Conservation (phyloP, 2,888 invertebrate genomes). For the Macaria notata region DNA sequence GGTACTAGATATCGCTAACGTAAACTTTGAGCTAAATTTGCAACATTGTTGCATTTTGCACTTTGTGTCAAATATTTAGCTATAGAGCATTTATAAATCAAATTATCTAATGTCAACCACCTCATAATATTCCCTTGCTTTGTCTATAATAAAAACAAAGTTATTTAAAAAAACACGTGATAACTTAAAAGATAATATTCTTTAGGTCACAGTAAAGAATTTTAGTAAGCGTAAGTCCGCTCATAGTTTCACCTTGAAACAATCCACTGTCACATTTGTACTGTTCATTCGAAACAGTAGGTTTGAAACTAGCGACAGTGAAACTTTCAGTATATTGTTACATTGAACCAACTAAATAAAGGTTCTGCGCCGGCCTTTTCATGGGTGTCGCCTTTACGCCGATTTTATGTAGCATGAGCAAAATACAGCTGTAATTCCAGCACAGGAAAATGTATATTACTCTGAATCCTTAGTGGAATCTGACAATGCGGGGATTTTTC, state of each 20-base stretch:
- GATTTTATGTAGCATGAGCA: slow-evolving; percentile 75
- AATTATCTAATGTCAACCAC: too few relatives aligned
- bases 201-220: slow-evolving; percentile 36
- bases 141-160: too few relatives aligned
- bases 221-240: slow-evolving; percentile 37
- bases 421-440: slow-evolving; percentile 77
- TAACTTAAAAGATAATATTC: too few relatives aligned
- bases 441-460: slow-evolving; percentile 78
- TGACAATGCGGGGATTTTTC: slow-evolving; percentile 75
- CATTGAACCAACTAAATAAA: slow-evolving; percentile 73
- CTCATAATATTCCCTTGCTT: too few relatives aligned
- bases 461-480: slow-evolving; percentile 73
- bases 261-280: too few relatives aligned
- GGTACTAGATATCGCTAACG: too few relatives aligned
- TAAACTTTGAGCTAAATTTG: too few relatives aligned
- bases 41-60: too few relatives aligned
- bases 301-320: slow-evolving; percentile 61
- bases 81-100: too few relatives aligned
- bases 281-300: slow-evolving; percentile 61
- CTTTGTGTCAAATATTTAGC: too few relatives aligned
- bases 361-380: slow-evolving; percentile 63
- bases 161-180: too few relatives aligned
- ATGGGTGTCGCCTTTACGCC: slow-evolving; percentile 72
- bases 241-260: slow-evolving; percentile 33
- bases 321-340: slow-evolving; percentile 75